Percentiles rank a stretch among this genome's conserved stretches.
phyloP scores from a whole-genome alignment of 2,888 invertebrate species.

The Tipula confusa region DNA sequence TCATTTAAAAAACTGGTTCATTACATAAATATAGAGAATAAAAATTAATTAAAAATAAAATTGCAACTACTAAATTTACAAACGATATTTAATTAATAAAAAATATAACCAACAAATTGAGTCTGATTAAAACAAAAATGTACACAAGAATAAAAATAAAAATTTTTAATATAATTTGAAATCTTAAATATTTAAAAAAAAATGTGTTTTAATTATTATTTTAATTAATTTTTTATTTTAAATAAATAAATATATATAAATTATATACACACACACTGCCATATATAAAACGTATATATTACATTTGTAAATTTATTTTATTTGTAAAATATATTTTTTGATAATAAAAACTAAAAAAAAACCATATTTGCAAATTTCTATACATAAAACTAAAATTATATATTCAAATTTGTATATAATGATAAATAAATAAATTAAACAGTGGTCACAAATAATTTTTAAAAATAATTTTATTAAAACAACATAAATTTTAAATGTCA shows the following conservation, averaged over 20 bases:
- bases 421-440: background rate
- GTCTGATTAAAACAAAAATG: background rate
- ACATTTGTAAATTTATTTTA: background rate
- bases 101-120: background rate
- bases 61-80: background rate
- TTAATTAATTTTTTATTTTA: background rate
- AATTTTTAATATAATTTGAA: background rate
- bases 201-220: background rate
- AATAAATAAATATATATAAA: background rate
- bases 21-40: background rate
- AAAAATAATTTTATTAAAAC: background rate
- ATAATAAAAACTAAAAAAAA: background rate
- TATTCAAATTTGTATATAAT: background rate
- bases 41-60: background rate
- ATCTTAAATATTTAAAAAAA: background rate
- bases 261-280: background rate
- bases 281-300: background rate
- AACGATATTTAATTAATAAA: background rate
- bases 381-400: background rate
- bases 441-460: background rate
- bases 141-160: background rate
- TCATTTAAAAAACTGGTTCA: background rate
- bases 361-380: background rate
- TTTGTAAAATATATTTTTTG: constrained; percentile 21
- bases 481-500: background rate